Evolutionary conservation across 2,797 vertebrate genomes (phyloP), one percentile per base, ranked within the genome.

Genomic region (Clarias fuscus): DNA sequence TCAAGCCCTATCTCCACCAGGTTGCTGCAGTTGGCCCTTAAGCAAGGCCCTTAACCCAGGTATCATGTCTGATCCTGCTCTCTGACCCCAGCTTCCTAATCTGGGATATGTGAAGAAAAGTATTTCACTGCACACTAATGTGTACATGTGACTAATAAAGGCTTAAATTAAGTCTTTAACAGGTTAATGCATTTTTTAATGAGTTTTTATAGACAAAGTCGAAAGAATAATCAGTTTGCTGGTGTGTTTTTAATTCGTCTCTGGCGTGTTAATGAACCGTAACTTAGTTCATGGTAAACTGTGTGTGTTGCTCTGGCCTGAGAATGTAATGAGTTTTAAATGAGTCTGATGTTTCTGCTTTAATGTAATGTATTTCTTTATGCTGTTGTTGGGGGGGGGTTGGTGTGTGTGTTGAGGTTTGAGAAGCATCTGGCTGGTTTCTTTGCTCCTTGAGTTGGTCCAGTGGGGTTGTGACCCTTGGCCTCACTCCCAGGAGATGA

Each of bases 401-500:
- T 84, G 17, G 22, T 64, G 33, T 87, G 20, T 85, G 43, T 67
- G 56, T 61, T 88, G 59, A 59, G 86, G 67, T 90, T 89, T 84
- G 82, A 61, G 83, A 58, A 84, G 83, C 89, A 90, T 90, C 89
- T 90, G 84, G 83, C 71, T 84, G 83, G 72, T 79, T 40, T 78
- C 24, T 61, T 33, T 84, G 64, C 67, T 88, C 64, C 68, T 65
- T 83, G 82, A 88, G 68, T 88, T 64, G 27, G 76, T 72, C 85
- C 82, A 58, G 83, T 75, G 78, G 87, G 86, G 87, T 83, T 78
- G 68, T 86, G 84, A 79, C 86, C 89, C 75, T 83, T 88, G 87
- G 83, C 88, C 86, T 84, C 20, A 17, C 76, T 81, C 85, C 73
- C 67, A 59, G 83, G 83, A 87, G 91, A 91, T 90, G 85, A 86